These are phyloP conservation scores for Suncus etruscus DNA, from an alignment of 2,113 vertebrate genomes.

Conservation along the genomic window DNA sequence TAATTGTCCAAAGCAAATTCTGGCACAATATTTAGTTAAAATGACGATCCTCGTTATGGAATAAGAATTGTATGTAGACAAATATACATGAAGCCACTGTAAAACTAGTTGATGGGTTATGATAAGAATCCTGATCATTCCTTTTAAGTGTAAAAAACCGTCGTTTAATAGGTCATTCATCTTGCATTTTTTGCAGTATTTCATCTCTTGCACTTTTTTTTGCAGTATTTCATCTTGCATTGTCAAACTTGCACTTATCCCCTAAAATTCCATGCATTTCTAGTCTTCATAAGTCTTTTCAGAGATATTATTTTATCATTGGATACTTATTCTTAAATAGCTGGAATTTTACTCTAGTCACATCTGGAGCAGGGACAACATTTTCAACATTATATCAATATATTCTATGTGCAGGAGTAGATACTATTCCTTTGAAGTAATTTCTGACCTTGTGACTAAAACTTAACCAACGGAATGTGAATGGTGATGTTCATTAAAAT, in stretches of 20 bases:
- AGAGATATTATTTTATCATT: neutral
- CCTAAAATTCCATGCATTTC: neutral
- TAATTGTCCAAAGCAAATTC: neutral
- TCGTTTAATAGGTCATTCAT: no score
- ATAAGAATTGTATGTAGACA: no score
- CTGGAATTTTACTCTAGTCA: neutral
- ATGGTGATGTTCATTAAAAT: neutral
- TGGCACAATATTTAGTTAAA: slow-evolving; percentile 1
- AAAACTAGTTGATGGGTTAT: no score
- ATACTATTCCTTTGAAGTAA: neutral
- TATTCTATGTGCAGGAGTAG: neutral
- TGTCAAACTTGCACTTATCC: neutral
- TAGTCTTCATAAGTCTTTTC: neutral
- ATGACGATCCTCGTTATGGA: neutral
- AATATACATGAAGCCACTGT: no score
- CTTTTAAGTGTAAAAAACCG: no score
- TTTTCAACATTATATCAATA: neutral
- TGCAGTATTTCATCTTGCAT: neutral
- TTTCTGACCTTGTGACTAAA: neutral
- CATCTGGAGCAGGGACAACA: neutral
- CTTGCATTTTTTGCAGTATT: no score
- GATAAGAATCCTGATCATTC: no score
- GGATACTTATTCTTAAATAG: neutral
- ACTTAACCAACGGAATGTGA: neutral
- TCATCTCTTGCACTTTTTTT: no score